A percentile compares a stretch with the other conserved stretches of the same genome.
Conservation (phyloP, 2,113 vertebrate genomes). For the Salvelinus namaycush region DNA sequence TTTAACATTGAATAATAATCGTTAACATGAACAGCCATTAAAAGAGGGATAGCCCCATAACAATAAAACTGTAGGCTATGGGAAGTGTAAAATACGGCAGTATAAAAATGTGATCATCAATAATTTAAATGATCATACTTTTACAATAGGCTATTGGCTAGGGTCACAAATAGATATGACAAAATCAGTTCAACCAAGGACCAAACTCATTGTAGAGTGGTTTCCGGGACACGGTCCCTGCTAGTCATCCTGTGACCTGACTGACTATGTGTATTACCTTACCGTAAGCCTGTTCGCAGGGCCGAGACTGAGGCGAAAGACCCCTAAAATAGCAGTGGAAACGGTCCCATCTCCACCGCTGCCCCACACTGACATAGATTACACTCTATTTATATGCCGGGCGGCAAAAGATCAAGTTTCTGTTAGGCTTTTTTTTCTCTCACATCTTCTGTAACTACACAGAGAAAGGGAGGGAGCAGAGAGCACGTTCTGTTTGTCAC, state of each 20-base stretch:
- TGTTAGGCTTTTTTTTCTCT: conserved; percentile 43
- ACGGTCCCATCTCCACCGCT: conserved; percentile 58
- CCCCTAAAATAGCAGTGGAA: conserved; percentile 70
- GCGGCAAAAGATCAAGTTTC: conserved; percentile 72
- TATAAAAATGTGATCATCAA: too few relatives aligned
- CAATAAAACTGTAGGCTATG: too few relatives aligned
- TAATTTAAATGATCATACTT: too few relatives aligned
- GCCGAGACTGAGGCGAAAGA: conserved; percentile 59
- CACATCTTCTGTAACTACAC: conserved; percentile 3
- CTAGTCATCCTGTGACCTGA: conserved; percentile 27
- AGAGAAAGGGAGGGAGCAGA: neutral
- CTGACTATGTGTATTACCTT: conserved; percentile 44
- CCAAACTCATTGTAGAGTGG: too few relatives aligned
- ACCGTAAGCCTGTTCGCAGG: conserved; percentile 63
- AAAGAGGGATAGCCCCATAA: neutral
- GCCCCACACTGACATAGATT: conserved; percentile 68
- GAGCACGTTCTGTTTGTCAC: neutral
- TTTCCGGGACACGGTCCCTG: conserved; percentile 7
- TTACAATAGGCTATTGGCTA: too few relatives aligned
- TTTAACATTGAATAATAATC: neutral
- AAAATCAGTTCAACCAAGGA: too few relatives aligned
- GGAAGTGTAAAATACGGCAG: too few relatives aligned
- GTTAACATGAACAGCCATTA: too few relatives aligned
- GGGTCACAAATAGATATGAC: too few relatives aligned
- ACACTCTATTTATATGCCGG: conserved; percentile 71